A percentile compares a stretch with the other conserved stretches of the same genome.
Evolutionary conservation across 2,113 vertebrate species (phyloP).

Genomic region (Atlantisia rogersi): DNA sequence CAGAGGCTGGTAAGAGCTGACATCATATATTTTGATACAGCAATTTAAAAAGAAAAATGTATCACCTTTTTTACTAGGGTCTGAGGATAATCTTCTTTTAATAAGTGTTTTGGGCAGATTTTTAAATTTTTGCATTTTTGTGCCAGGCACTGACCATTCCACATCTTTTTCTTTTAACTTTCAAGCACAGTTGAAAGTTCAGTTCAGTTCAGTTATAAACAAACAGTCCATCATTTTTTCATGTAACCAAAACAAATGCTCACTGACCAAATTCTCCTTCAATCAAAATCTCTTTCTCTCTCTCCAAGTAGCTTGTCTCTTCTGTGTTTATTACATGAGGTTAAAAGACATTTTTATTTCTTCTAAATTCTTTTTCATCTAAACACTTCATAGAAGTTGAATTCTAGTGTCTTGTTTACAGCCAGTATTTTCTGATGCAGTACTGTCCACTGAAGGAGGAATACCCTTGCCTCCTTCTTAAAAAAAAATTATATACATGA

Average conservation of each 20-base stretch:
- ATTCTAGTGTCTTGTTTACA: background rate
- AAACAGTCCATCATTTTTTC: slow-evolving; percentile 15
- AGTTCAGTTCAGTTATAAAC: background rate
- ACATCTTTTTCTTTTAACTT: background rate
- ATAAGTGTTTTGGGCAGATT: background rate
- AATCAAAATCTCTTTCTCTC: background rate
- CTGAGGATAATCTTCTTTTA: background rate
- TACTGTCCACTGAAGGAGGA: background rate
- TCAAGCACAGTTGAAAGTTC: background rate
- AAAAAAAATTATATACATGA: background rate
- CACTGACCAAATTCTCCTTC: background rate
- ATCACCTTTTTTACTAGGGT: background rate
- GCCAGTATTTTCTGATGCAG: background rate
- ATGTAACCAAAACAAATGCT: background rate
- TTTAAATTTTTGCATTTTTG: background rate
- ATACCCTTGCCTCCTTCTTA: background rate
- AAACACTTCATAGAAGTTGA: background rate
- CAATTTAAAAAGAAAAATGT: slow-evolving; percentile 5
- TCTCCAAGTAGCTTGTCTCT: background rate
- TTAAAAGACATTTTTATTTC: background rate
- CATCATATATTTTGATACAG: background rate
- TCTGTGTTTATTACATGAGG: background rate
- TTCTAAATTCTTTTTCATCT: background rate
- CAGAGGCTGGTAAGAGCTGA: background rate
- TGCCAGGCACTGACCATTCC: background rate